These are phyloP conservation scores for Trypoxylus dichotomus DNA, from an alignment of 1,140 invertebrate genomes.

Conservation along the genomic window DNA sequence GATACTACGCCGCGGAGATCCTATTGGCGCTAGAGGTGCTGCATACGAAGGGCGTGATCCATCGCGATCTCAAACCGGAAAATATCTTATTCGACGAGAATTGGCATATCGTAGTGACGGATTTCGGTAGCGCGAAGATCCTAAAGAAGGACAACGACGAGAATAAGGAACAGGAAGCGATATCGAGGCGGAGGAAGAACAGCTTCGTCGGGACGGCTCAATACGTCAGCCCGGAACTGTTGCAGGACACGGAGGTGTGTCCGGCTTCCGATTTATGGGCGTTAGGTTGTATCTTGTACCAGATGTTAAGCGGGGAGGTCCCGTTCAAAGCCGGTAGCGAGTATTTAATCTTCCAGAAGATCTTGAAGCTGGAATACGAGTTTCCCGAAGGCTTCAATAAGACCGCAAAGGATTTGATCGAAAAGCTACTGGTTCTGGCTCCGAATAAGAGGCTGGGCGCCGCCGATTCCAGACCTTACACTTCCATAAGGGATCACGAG, in stretches of 20 bases:
- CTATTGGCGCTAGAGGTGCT: conserved; percentile 90
- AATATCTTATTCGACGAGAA: conserved; percentile 89
- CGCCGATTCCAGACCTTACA: conserved; percentile 74
- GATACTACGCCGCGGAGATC: conserved; percentile 94
- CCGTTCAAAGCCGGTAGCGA: conserved; percentile 93
- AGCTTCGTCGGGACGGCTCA: conserved; percentile 99
- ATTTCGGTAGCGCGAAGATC: conserved; percentile 97
- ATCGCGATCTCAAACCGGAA: conserved; percentile 90
- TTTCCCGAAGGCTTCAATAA: conserved; percentile 89
- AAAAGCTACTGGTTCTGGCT: conserved; percentile 82
- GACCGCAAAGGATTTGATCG: conserved; percentile 83
- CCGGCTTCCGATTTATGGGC: conserved; percentile 96
- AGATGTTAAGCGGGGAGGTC: conserved; percentile 91
- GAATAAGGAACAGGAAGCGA: conserved; percentile 50
- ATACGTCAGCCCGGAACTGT: conserved; percentile 95
- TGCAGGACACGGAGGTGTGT: conserved; percentile 79
- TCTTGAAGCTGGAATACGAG: conserved; percentile 86
- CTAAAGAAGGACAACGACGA: conserved; percentile 51
- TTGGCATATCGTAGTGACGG: conserved; percentile 96
- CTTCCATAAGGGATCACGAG: conserved; percentile 79
- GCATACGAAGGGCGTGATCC: conserved; percentile 87
- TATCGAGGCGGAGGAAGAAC: conserved; percentile 63
- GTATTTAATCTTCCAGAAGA: conserved; percentile 97
- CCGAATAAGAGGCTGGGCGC: conserved; percentile 81
- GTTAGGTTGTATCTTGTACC: conserved; percentile 95